These are phyloP conservation scores for Grantiella picta DNA, from an alignment of 2,113 vertebrate genomes.

Conservation along the genomic window DNA sequence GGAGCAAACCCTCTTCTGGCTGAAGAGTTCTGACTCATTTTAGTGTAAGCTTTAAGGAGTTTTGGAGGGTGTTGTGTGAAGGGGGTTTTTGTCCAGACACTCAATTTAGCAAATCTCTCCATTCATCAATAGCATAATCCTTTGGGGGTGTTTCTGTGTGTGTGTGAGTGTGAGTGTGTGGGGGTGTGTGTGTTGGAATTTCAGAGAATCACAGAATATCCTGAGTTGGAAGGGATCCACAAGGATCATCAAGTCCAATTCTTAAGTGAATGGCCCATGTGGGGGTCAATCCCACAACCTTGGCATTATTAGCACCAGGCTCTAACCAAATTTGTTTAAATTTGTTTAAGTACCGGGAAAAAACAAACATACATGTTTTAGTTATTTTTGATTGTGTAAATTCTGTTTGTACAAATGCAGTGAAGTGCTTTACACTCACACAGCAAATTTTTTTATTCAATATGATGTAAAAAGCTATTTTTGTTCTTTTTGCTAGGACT, in stretches of 20 bases:
- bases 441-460: conserved; percentile 23
- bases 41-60: background rate
- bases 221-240: background rate
- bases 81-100: fast-evolving
- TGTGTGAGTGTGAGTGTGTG: background rate
- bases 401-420: background rate
- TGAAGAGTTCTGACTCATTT: background rate
- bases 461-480: conserved; percentile 14
- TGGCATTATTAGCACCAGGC: background rate
- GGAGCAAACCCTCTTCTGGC: background rate
- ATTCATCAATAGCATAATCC: background rate
- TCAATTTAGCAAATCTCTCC: background rate
- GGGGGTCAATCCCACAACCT: background rate
- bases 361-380: background rate
- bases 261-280: background rate
- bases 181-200: background rate
- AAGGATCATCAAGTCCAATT: background rate
- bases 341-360: background rate
- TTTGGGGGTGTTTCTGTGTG: background rate
- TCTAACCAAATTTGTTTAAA: background rate
- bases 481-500: conserved; percentile 21
- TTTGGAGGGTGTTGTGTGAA: background rate
- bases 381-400: background rate
- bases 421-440: background rate
- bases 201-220: background rate